Evolutionary conservation across 2,888 invertebrate genomes (phyloP), one percentile per base, ranked within the genome.

Genomic region (Merodon equestris): DNA sequence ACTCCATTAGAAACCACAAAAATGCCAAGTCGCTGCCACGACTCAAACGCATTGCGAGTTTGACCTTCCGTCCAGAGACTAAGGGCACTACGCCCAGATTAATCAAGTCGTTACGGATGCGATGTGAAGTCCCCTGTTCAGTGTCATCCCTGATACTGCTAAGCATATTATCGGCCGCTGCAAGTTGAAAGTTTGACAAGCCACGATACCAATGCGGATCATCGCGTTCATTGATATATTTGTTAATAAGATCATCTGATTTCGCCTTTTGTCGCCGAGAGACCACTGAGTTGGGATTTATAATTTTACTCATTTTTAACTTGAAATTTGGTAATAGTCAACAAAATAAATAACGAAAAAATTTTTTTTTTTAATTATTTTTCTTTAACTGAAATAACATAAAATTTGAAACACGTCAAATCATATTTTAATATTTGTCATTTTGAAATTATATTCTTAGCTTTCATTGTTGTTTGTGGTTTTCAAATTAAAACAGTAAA

Each of bases 1-100:
- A 47, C 27, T 88, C 87, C 85, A 85, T 85, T 1, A 88, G 83
- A 57, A 87, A 88, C 88, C 88, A 88, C 2, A 88, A 73, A 64
- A 89, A 88, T 3, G 87, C 88, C 17, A 88, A 82, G 63, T 89
- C 88, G 61, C 85, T 88, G 18, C 86, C 86, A 1, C 84, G 84
- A 45, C 87, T 85, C 36, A 87, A 57, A 1, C 51, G 36, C 71
- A 87, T 84, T 1, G 85, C 58, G 1, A 74, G 42, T 13, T 66
- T 72, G 0, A 87, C 60, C 2, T 83, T 70, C 0, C 57, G 42
- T 2, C 47, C 13, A 0, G 68, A 47, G 1, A 85, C 83, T 1
- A 81, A 34, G 0, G 88, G 88, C 1, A 71, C 45, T 0, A 88
- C 12, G n/a, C 88, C 88, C 13, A 89, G 60, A 2, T 64, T 63